Conservation (phyloP, 2,888 invertebrate species). For the Yponomeuta plumbellus region DNA sequence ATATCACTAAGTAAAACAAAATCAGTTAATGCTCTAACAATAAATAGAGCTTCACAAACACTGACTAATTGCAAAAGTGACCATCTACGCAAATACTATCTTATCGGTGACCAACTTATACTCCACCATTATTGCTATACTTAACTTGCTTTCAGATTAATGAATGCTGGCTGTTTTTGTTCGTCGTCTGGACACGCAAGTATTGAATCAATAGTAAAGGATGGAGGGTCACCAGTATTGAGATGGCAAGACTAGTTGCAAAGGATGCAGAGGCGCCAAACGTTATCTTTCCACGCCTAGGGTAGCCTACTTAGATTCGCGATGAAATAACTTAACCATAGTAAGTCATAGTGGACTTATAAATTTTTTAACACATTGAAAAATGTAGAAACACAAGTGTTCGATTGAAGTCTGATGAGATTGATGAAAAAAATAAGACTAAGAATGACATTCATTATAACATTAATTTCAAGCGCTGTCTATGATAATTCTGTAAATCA, state of each 20-base stretch:
- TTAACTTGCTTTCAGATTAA: neutral
- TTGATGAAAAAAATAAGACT: too few relatives aligned
- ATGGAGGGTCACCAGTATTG: neutral
- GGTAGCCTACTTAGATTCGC: neutral
- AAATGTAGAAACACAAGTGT: too few relatives aligned
- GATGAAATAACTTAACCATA: too few relatives aligned
- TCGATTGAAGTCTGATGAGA: too few relatives aligned
- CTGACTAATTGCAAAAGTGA: neutral
- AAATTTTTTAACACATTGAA: too few relatives aligned
- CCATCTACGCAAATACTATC: neutral
- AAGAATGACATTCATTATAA: too few relatives aligned
- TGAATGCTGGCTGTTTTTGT: neutral
- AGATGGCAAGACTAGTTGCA: neutral
- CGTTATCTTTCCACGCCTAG: conserved; percentile 9
- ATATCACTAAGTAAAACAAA: too few relatives aligned
- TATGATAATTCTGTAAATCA: too few relatives aligned
- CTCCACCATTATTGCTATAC: neutral
- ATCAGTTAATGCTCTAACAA: too few relatives aligned
- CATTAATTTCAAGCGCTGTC: too few relatives aligned
- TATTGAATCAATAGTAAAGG: neutral
- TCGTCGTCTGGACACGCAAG: neutral
- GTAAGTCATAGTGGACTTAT: too few relatives aligned
- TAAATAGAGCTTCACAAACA: neutral
- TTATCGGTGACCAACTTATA: neutral
- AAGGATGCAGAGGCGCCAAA: conserved; percentile 8